Evolutionary conservation across 2,113 vertebrate species (phyloP).

Genomic region (Bubo scandiacus): DNA sequence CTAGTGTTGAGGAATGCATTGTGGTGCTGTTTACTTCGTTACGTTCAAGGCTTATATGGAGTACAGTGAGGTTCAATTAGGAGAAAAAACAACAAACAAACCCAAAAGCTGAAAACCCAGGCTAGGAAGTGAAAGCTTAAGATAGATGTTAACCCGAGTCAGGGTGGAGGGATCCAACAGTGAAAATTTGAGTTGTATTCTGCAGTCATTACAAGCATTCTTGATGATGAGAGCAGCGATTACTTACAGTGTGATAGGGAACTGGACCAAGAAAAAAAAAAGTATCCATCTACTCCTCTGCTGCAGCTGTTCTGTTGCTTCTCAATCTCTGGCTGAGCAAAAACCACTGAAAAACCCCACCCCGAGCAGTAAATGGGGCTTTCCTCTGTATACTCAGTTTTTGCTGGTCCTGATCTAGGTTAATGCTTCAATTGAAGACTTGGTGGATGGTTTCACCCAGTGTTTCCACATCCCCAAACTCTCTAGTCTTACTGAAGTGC

Average conservation of each 20-base stretch:
- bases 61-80: not conserved
- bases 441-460: not conserved
- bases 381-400: not conserved
- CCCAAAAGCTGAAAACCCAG: not conserved
- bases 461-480: not conserved
- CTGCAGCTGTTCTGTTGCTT: slow-evolving; percentile 56
- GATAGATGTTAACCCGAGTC: not conserved
- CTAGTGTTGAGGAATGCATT: slow-evolving; percentile 56
- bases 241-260: slow-evolving; percentile 45
- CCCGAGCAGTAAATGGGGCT: not conserved
- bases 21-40: slow-evolving; percentile 47
- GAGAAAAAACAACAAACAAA: not conserved
- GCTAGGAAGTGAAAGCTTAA: not conserved
- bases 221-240: slow-evolving; percentile 42
- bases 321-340: slow-evolving; percentile 8
- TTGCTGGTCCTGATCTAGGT: not conserved
- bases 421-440: not conserved
- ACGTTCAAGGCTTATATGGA: not conserved
- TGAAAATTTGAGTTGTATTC: not conserved
- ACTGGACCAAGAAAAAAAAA: not conserved
- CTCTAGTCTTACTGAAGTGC: not conserved
- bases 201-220: slow-evolving; percentile 12
- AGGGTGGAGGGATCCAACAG: not conserved
- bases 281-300: not conserved
- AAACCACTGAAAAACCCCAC: not conserved